Evolutionary conservation across 2,888 invertebrate genomes (phyloP).

Genomic region (Zonitis immaculata): DNA sequence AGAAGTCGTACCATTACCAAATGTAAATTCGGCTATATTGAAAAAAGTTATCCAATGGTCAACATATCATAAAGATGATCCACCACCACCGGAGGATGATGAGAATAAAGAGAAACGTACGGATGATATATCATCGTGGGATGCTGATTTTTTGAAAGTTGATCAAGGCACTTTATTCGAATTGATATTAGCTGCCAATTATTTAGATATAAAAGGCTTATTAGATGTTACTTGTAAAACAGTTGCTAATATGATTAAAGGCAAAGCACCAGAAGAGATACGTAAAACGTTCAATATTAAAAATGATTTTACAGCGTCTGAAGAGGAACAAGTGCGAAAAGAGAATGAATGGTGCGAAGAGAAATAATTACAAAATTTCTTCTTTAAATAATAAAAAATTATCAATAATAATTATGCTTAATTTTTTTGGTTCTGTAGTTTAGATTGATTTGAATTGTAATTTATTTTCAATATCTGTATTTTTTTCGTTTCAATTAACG

Average conservation of each 20-base stretch:
- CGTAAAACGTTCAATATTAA: constrained; percentile 96
- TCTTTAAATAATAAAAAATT: no score
- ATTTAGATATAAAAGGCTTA: constrained; percentile 91
- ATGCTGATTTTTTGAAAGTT: constrained; percentile 97
- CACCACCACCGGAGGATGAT: constrained; percentile 93
- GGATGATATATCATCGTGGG: constrained; percentile 98
- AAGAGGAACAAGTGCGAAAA: constrained; percentile 97
- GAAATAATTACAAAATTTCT: no score
- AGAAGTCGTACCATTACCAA: constrained; percentile 92
- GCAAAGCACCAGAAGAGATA: constrained; percentile 96
- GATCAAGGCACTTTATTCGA: constrained; percentile 97
- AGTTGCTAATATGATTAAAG: constrained; percentile 97
- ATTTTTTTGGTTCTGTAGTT: no score
- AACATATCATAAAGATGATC: constrained; percentile 92
- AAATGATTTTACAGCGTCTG: constrained; percentile 92
- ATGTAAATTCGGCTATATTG: constrained; percentile 94
- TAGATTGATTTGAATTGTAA: neutral
- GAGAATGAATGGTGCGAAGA: constrained; percentile 95
- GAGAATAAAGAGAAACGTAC: constrained; percentile 98
- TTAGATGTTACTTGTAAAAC: constrained; percentile 98
- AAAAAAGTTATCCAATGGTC: constrained; percentile 94
- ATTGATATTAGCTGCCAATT: constrained; percentile 94
- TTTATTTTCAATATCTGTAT: neutral
- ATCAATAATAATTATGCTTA: no score
- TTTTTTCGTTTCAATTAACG: neutral